phyloP scores from a whole-genome alignment of 2,888 invertebrate species.

The Cristatella mucedo region DNA sequence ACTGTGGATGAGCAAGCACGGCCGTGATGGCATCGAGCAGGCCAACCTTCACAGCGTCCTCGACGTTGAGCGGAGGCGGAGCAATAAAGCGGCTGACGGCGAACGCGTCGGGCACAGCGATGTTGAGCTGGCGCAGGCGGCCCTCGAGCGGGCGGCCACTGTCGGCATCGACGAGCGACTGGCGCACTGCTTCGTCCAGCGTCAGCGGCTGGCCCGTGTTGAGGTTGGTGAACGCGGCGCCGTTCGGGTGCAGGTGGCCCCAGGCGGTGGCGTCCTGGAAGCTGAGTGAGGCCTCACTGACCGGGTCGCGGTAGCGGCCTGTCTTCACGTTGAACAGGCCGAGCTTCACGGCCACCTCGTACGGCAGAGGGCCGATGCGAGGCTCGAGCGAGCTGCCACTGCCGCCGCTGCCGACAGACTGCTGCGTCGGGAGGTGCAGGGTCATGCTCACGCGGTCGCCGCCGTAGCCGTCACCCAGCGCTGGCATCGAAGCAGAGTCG shows the following conservation, averaged over 20 bases:
- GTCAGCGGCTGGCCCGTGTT: constrained; percentile 5
- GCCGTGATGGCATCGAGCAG: constrained; percentile 5
- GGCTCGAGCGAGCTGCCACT: too few relatives aligned
- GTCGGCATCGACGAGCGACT: constrained; percentile 5
- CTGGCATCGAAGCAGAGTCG: too few relatives aligned
- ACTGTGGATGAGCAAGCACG: constrained; percentile 7
- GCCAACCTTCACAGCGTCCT: constrained; percentile 9
- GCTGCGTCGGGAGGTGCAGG: constrained; percentile 3
- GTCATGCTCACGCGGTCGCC: too few relatives aligned
- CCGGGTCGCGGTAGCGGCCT: constrained; percentile 8
- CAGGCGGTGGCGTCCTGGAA: constrained; percentile 5
- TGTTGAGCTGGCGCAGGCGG: constrained; percentile 3
- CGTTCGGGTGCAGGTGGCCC: constrained; percentile 4
- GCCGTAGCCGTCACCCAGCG: too few relatives aligned
- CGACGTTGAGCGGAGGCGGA: constrained; percentile 4
- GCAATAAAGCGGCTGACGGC: neutral
- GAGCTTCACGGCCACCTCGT: constrained; percentile 5
- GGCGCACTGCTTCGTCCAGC: constrained; percentile 4
- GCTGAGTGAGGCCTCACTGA: neutral
- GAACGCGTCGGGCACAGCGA: constrained; percentile 4
- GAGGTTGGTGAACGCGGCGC: constrained; percentile 5
- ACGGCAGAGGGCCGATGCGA: constrained; percentile 7
- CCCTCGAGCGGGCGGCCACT: constrained; percentile 3
- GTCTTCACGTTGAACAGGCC: constrained; percentile 9
- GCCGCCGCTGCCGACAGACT: too few relatives aligned